Conservation (phyloP, 2,888 invertebrate genomes). For the Caenorhabditis sulstoni region DNA sequence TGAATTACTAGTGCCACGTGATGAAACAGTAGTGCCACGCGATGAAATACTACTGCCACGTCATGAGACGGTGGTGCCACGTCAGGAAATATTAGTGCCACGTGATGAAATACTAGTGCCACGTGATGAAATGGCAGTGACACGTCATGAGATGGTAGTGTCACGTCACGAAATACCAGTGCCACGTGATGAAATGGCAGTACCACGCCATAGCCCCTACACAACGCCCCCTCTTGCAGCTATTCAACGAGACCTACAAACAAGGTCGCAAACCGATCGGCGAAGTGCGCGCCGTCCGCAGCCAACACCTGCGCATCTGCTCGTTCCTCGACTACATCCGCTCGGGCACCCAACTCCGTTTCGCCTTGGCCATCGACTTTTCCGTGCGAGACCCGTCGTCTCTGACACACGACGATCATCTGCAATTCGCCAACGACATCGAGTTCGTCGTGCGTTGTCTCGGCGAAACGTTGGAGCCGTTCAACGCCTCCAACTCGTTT, state of each 20-base stretch:
- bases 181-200: too few relatives aligned
- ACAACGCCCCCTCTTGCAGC: too few relatives aligned
- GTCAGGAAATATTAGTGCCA: too few relatives aligned
- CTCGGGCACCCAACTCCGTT: slow-evolving; percentile 63
- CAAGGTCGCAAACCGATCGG: slow-evolving; percentile 67
- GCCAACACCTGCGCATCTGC: slow-evolving; percentile 65
- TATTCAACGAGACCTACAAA: slow-evolving; percentile 55
- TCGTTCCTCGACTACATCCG: slow-evolving; percentile 73
- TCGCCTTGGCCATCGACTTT: slow-evolving; percentile 73
- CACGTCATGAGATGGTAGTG: too few relatives aligned
- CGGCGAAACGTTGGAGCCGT: slow-evolving; percentile 68
- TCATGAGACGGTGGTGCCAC: too few relatives aligned
- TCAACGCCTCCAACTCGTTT: slow-evolving; percentile 66
- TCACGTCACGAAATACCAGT: too few relatives aligned
- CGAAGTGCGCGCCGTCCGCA: slow-evolving; percentile 66
- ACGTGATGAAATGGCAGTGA: too few relatives aligned
- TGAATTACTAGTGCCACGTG: too few relatives aligned
- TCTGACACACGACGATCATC: slow-evolving; percentile 57
- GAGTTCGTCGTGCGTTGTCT: slow-evolving; percentile 70
- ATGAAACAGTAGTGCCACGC: too few relatives aligned
- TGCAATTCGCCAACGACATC: slow-evolving; percentile 71
- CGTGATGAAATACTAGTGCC: too few relatives aligned
- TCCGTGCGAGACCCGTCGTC: slow-evolving; percentile 62
- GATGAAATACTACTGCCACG: too few relatives aligned
- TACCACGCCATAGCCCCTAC: too few relatives aligned